These are phyloP conservation scores for Myotis myotis DNA, from an alignment of 2,797 vertebrate species.

Conservation along the genomic window DNA sequence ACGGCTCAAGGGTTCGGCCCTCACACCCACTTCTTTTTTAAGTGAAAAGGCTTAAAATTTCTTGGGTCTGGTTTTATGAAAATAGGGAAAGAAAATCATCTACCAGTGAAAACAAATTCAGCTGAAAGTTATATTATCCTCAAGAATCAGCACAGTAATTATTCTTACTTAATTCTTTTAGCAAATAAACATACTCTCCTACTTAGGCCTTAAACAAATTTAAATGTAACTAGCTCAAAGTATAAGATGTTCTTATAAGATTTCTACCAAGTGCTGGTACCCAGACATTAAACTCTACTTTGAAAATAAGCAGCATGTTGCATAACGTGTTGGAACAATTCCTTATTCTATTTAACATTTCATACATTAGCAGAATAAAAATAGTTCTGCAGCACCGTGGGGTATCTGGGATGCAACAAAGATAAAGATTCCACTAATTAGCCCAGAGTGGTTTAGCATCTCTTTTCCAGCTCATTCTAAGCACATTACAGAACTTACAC, in stretches of 20 bases:
- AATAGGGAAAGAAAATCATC: neutral
- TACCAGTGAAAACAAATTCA: conserved; percentile 13
- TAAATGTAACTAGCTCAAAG: neutral
- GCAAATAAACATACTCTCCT: neutral
- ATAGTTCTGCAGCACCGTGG: neutral
- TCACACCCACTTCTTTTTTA: neutral
- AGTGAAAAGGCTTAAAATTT: conserved; percentile 32
- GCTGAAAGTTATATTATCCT: neutral
- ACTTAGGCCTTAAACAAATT: neutral
- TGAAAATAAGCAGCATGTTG: conserved; percentile 13
- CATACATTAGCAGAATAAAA: conserved; percentile 58
- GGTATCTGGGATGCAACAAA: neutral
- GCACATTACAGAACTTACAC: neutral
- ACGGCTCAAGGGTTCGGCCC: conserved; percentile 7
- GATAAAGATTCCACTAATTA: neutral
- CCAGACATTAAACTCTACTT: conserved; percentile 11
- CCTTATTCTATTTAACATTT: neutral
- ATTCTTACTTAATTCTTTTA: neutral
- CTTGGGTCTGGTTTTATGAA: conserved; percentile 16
- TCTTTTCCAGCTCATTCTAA: neutral
- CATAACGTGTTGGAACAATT: neutral
- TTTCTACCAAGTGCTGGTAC: neutral
- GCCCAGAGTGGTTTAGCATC: neutral
- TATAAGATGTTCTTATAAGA: conserved; percentile 11
- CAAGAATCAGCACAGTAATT: neutral